Percentiles rank a stretch among this genome's conserved stretches.
phyloP scores from a whole-genome alignment of 2,888 invertebrate species.

The Bellardia bayeri region DNA sequence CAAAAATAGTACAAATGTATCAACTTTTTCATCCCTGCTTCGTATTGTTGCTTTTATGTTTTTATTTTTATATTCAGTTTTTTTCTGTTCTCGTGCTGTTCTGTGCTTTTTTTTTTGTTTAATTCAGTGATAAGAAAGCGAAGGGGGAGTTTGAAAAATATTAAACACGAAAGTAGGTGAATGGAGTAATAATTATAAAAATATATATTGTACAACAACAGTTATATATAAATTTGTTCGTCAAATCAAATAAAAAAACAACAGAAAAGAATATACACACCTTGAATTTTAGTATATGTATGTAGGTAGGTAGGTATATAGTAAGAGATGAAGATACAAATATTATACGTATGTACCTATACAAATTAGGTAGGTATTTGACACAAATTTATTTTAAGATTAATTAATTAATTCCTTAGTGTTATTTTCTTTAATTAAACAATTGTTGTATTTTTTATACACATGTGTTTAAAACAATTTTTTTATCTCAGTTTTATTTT shows the following conservation, averaged over 20 bases:
- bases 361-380: slow-evolving; percentile 26
- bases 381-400: slow-evolving; percentile 19
- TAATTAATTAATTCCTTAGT: background rate
- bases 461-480: background rate
- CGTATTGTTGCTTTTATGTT: slow-evolving; percentile 34
- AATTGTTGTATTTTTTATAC: slow-evolving; percentile 4
- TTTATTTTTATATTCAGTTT: slow-evolving; percentile 30
- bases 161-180: slow-evolving; percentile 80
- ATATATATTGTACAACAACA: slow-evolving; percentile 52
- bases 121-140: slow-evolving; percentile 38
- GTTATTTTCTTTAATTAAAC: background rate
- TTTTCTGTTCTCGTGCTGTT: slow-evolving; percentile 20
- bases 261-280: slow-evolving; percentile 45
- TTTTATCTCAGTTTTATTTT: slow-evolving; percentile 21
- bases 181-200: slow-evolving; percentile 78
- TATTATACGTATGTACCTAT: background rate
- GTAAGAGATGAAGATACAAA: slow-evolving; percentile 36
- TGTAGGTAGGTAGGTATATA: background rate
- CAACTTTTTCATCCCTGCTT: slow-evolving; percentile 20
- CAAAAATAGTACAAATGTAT: slow-evolving; percentile 35
- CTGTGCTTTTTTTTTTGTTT: slow-evolving; percentile 11
- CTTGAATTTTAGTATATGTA: slow-evolving; percentile 48
- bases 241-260: slow-evolving; percentile 3
- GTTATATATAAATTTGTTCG: slow-evolving; percentile 40
- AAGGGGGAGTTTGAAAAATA: slow-evolving; percentile 58